Evolutionary conservation across 2,797 vertebrate species (phyloP).

Genomic region (Simalia tracyae): DNA sequence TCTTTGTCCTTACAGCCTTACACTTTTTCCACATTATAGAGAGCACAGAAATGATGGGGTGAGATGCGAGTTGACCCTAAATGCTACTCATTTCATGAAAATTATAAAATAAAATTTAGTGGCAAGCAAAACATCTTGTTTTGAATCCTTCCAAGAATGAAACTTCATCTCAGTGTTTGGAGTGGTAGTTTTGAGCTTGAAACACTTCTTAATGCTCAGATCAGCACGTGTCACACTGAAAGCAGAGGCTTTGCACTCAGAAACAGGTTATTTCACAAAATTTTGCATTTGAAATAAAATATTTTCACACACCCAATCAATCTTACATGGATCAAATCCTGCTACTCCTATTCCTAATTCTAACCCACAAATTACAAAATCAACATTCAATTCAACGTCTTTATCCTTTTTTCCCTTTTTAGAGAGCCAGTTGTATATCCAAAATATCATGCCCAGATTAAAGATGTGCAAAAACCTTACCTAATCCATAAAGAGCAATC

Average conservation of each 20-base stretch:
- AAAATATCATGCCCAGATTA: not conserved
- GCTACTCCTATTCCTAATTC: not conserved
- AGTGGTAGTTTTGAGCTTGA: not conserved
- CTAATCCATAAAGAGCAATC: conserved; percentile 91
- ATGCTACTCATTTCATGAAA: not conserved
- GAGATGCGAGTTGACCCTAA: not conserved
- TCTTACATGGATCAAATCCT: not conserved
- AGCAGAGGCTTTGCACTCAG: not conserved
- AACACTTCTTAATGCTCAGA: not conserved
- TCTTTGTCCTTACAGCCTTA: not conserved
- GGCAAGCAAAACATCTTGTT: not conserved
- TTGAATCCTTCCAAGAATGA: not conserved
- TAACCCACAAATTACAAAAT: not conserved
- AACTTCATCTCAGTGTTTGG: not conserved
- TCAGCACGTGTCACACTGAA: not conserved
- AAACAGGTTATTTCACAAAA: not conserved
- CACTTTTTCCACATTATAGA: not conserved
- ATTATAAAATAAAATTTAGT: not conserved
- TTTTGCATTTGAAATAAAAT: not conserved
- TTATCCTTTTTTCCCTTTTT: not conserved
- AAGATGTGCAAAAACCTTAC: conserved; percentile 73
- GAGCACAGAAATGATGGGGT: too few species aligned
- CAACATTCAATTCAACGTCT: not conserved
- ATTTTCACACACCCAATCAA: not conserved
- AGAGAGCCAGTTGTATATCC: not conserved